phyloP scores from a whole-genome alignment of 2,888 invertebrate species.

The Cartodere bifasciata region DNA sequence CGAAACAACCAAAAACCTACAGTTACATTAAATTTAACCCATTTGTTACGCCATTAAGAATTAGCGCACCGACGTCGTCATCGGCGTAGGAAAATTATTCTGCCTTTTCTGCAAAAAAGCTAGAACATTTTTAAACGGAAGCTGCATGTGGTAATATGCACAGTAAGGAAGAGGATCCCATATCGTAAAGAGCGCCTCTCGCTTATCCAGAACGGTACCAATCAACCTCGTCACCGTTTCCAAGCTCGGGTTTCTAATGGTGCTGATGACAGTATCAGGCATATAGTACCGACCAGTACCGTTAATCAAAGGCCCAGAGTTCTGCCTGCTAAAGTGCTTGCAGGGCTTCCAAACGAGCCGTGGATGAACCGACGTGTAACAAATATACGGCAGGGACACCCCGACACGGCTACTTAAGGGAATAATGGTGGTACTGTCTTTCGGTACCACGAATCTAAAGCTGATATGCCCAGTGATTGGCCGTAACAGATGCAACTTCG shows the following conservation, averaged over 20 bases:
- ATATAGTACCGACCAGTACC: constrained; percentile 44
- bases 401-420: constrained; percentile 63
- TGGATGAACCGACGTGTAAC: constrained; percentile 57
- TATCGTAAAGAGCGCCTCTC: constrained; percentile 67
- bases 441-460: constrained; percentile 58
- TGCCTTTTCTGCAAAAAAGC: constrained; percentile 41
- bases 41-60: too few relatives aligned
- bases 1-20: too few relatives aligned
- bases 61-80: constrained; percentile 32
- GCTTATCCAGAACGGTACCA: constrained; percentile 59
- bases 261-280: constrained; percentile 42
- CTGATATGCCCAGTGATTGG: constrained; percentile 68
- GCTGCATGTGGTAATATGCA: constrained; percentile 70
- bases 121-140: constrained; percentile 50
- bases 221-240: constrained; percentile 46
- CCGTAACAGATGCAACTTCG: constrained; percentile 47
- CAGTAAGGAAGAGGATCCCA: constrained; percentile 83
- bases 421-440: constrained; percentile 41
- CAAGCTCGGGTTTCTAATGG: constrained; percentile 36
- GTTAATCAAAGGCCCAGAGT: constrained; percentile 39
- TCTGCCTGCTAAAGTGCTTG: constrained; percentile 44
- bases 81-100: constrained; percentile 30
- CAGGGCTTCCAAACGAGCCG: constrained; percentile 51
- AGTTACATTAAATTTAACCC: too few relatives aligned
- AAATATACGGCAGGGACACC: constrained; percentile 68